Percentiles rank a stretch among this genome's conserved stretches.
phyloP scores from a whole-genome alignment of 2,797 vertebrate species.

The Crax fasciolata region DNA sequence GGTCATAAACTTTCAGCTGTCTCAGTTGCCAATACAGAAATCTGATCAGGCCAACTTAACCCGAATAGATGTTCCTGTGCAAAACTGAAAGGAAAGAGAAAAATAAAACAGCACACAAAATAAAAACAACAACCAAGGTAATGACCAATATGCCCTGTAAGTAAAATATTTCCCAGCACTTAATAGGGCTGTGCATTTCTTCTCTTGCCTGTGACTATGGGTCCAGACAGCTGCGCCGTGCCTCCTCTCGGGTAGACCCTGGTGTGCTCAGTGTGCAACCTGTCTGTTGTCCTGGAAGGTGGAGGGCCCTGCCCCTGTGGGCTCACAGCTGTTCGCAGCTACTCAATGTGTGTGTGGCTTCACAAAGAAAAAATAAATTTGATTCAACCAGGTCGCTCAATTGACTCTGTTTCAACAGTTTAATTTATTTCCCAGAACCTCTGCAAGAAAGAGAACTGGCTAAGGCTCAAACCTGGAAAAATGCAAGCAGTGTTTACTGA shows the following conservation, averaged over 20 bases:
- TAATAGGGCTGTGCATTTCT: not conserved
- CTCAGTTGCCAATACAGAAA: not conserved
- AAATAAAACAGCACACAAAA: not conserved
- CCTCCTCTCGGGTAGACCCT: not conserved
- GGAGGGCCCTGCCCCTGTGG: fast-evolving
- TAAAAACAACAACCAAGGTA: not conserved
- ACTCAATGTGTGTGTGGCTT: not conserved
- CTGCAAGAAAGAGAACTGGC: slow-evolving; percentile 11
- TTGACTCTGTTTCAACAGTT: not conserved
- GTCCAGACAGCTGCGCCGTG: not conserved
- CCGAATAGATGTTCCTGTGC: not conserved
- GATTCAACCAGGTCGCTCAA: not conserved
- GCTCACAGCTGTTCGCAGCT: not conserved
- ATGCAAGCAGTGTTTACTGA: slow-evolving; percentile 9
- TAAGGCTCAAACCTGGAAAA: slow-evolving; percentile 20
- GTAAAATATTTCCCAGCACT: not conserved
- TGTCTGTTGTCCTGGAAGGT: not conserved
- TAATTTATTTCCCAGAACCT: slow-evolving; percentile 7
- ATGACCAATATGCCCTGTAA: not conserved
- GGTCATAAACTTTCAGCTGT: not conserved
- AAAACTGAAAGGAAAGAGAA: not conserved
- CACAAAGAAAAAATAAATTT: not conserved
- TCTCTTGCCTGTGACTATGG: not conserved
- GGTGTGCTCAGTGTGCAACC: not conserved
- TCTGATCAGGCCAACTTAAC: not conserved